These are phyloP conservation scores for Amazona finschi DNA, from an alignment of 2,797 vertebrate genomes.

Conservation along the genomic window DNA sequence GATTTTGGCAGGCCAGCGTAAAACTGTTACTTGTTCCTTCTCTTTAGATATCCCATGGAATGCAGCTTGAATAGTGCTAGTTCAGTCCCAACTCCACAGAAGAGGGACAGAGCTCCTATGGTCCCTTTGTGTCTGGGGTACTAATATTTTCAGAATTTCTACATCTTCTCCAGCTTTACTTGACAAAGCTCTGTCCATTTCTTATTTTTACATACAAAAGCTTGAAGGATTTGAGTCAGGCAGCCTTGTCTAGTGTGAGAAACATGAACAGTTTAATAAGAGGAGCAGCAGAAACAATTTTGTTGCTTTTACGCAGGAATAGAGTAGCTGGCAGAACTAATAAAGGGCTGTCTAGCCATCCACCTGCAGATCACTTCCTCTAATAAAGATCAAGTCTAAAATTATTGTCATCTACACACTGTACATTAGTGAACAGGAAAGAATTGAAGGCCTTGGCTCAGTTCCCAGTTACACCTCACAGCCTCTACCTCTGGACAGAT, in stretches of 20 bases:
- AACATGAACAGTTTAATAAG: neutral
- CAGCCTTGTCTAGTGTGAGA: neutral
- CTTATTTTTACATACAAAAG: conserved; percentile 4
- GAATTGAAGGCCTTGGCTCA: neutral
- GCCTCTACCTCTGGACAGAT: neutral
- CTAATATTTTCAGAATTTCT: neutral
- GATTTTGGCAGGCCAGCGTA: neutral
- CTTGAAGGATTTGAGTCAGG: neutral
- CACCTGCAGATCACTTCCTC: conserved; percentile 12
- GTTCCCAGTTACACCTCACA: neutral
- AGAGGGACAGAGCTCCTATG: neutral
- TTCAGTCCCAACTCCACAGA: neutral
- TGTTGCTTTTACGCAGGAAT: neutral
- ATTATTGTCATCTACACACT: neutral
- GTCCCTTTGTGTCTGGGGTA: neutral
- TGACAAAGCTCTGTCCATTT: neutral
- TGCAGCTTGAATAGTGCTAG: neutral
- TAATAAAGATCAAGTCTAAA: conserved; percentile 7
- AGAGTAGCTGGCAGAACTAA: conserved; percentile 9
- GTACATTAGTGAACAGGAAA: neutral
- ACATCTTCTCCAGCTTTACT: neutral
- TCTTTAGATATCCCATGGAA: neutral
- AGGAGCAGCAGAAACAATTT: neutral
- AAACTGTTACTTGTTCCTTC: neutral
- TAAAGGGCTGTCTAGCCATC: neutral